phyloP scores from a whole-genome alignment of 1,140 invertebrate genomes.

The Lasaia peninsularis region DNA sequence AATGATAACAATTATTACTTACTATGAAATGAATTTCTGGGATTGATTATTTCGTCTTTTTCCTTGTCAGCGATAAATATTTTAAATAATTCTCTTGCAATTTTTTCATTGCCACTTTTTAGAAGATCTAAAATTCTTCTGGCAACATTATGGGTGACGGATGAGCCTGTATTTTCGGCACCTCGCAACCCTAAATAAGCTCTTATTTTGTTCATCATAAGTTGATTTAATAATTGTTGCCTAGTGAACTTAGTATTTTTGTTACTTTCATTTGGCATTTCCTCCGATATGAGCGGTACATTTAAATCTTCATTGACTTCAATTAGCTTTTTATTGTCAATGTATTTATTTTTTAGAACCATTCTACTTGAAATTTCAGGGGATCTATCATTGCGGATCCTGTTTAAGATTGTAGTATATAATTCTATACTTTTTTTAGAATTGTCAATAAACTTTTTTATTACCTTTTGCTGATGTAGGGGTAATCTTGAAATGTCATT shows the following conservation, averaged over 20 bases:
- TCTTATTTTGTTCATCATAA: constrained; percentile 54
- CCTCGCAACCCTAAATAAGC: constrained; percentile 48
- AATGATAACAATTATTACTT: not conserved
- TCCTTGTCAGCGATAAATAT: constrained; percentile 38
- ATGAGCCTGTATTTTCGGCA: constrained; percentile 24
- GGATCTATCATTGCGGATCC: constrained; percentile 23
- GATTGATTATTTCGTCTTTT: constrained; percentile 12
- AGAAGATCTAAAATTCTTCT: constrained; percentile 44
- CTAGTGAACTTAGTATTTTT: constrained; percentile 39
- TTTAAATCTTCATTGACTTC: not conserved
- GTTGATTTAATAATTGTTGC: constrained; percentile 49
- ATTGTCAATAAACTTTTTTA: constrained; percentile 47
- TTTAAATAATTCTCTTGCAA: constrained; percentile 57
- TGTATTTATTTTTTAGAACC: not conserved
- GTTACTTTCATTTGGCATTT: constrained; percentile 16
- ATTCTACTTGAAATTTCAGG: not conserved
- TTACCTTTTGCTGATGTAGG: constrained; percentile 31
- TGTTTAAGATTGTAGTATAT: constrained; percentile 39
- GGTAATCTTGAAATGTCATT: constrained; percentile 28
- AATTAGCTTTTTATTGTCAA: not conserved
- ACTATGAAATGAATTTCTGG: not conserved
- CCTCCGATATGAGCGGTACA: not conserved
- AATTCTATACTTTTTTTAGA: constrained; percentile 41
- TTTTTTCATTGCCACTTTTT: constrained; percentile 39
- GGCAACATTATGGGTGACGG: constrained; percentile 46